Percentiles rank a stretch among this genome's conserved stretches.
Conservation (phyloP, 2,888 invertebrate genomes). For the Sabatieria punctata region DNA sequence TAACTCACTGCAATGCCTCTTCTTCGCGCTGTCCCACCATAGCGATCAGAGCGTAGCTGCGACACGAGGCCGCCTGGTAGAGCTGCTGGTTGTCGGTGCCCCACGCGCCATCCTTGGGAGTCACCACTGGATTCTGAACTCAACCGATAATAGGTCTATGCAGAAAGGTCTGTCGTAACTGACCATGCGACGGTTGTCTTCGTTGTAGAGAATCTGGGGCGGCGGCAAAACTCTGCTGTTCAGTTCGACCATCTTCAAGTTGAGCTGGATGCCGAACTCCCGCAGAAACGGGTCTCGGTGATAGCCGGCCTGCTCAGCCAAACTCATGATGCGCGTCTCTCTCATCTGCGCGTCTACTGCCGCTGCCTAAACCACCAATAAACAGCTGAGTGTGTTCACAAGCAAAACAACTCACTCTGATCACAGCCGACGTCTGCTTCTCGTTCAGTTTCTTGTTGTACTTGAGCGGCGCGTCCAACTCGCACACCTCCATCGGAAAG, state of each 20-base stretch:
- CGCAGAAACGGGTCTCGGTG: slow-evolving; percentile 15
- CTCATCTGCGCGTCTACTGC: slow-evolving; percentile 23
- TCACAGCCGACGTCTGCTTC: slow-evolving; percentile 13
- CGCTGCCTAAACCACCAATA: slow-evolving; percentile 16
- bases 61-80: slow-evolving; percentile 19
- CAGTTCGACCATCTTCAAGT: slow-evolving; percentile 21
- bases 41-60: slow-evolving; percentile 21
- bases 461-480: slow-evolving; percentile 22
- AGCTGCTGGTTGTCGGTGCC: slow-evolving; percentile 21
- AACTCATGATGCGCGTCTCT: slow-evolving; percentile 17
- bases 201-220: slow-evolving; percentile 20
- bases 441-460: slow-evolving; percentile 23
- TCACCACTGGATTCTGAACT: slow-evolving; percentile 16
- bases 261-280: slow-evolving; percentile 12
- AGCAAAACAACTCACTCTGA: slow-evolving; percentile 6
- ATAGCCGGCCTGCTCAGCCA: slow-evolving; percentile 21
- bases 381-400: too few species aligned
- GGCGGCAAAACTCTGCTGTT: slow-evolving; percentile 22
- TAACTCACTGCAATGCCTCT: slow-evolving; percentile 11
- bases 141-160: background rate
- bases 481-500: slow-evolving; percentile 22
- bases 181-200: slow-evolving; percentile 1
- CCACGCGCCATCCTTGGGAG: slow-evolving; percentile 24
- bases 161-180: background rate
- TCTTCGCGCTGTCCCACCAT: slow-evolving; percentile 20